phyloP scores from a whole-genome alignment of 2,888 invertebrate species.

The Cantharis rustica region DNA sequence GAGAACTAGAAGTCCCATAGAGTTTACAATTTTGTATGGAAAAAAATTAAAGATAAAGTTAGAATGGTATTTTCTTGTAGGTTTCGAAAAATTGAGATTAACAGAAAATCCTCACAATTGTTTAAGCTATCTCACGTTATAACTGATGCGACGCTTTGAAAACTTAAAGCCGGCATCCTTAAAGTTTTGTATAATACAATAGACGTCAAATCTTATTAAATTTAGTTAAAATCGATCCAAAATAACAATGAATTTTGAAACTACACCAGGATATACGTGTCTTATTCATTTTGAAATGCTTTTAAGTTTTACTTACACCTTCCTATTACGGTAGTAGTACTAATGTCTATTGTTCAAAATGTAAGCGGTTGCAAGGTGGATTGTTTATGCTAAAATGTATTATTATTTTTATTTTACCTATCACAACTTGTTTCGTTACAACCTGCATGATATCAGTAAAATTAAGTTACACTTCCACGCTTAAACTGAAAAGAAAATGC shows the following conservation, averaged over 20 bases:
- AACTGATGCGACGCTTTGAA: not conserved
- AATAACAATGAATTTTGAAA: constrained; percentile 21
- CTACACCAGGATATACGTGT: constrained; percentile 10
- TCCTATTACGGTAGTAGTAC: not conserved
- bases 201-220: constrained; percentile 21
- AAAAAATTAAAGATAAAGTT: not conserved
- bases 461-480: constrained; percentile 5
- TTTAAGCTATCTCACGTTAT: constrained; percentile 1
- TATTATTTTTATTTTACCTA: not conserved
- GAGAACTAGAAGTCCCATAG: not conserved
- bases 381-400: not conserved
- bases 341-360: not conserved
- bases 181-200: constrained; percentile 14
- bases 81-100: not conserved
- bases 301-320: not conserved
- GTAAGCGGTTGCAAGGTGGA: not conserved
- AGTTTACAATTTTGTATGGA: not conserved
- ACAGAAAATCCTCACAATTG: not conserved
- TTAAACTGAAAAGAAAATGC: constrained; percentile 6
- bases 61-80: not conserved
- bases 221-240: constrained; percentile 21
- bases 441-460: constrained; percentile 1
- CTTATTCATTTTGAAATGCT: not conserved
- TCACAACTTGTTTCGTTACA: not conserved
- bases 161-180: constrained; percentile 1